Conservation (phyloP, 2,888 invertebrate species). For the Gasteruption jaculator region DNA sequence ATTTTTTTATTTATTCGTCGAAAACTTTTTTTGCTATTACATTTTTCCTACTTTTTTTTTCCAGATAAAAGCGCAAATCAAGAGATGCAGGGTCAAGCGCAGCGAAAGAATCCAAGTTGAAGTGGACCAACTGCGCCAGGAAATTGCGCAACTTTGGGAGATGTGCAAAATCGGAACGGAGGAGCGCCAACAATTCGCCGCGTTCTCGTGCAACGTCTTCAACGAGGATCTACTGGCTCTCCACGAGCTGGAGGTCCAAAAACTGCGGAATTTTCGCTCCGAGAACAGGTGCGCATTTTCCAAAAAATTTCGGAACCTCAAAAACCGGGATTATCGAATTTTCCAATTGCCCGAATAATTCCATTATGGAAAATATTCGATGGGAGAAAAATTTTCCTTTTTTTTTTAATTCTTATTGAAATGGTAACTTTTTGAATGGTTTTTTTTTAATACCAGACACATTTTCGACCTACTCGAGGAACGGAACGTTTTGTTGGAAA, state of each 20-base stretch:
- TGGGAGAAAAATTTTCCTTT: no score
- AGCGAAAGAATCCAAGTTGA: conserved; percentile 66
- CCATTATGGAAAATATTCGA: no score
- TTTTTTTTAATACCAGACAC: no score
- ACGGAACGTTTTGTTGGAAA: conserved; percentile 68
- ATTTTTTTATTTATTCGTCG: background rate
- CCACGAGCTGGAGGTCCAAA: conserved; percentile 74
- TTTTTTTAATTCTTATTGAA: no score
- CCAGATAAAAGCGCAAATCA: conserved; percentile 65
- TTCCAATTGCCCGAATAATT: no score
- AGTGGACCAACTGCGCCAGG: conserved; percentile 65
- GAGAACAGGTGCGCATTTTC: conserved; percentile 57
- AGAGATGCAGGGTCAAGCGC: conserved; percentile 71
- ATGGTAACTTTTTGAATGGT: no score
- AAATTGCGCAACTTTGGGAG: conserved; percentile 73
- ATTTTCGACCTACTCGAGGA: conserved; percentile 66
- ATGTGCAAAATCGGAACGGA: conserved; percentile 65
- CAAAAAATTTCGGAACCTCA: no score
- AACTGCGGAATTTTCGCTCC: conserved; percentile 63
- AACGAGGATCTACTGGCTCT: conserved; percentile 75
- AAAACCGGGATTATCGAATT: no score
- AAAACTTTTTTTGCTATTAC: no score
- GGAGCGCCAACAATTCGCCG: conserved; percentile 61
- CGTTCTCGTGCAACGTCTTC: conserved; percentile 65
- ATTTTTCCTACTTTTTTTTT: conserved; percentile 21